phyloP scores from a whole-genome alignment of 2,888 invertebrate genomes.

The Rhaphigaster nebulosa region DNA sequence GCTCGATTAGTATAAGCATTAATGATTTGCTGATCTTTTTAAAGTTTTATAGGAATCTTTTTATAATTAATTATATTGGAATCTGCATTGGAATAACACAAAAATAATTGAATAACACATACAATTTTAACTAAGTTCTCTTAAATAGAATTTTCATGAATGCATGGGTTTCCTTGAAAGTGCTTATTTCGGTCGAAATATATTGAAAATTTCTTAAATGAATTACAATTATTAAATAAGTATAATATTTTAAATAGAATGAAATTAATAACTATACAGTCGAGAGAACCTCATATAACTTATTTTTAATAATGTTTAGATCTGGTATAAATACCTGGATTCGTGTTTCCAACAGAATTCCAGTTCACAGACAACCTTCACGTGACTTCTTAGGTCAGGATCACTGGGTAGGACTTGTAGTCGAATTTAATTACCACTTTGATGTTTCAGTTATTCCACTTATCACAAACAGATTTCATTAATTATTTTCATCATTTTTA shows the following conservation, averaged over 20 bases:
- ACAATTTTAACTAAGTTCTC: no score
- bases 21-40: not conserved
- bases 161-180: no score
- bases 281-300: not conserved
- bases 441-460: not conserved
- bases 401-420: not conserved
- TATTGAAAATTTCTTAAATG: no score
- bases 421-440: not conserved
- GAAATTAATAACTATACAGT: not conserved
- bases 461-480: not conserved
- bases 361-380: not conserved
- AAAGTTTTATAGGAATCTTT: not conserved
- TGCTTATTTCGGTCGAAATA: no score
- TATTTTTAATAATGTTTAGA: not conserved
- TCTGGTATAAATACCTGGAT: not conserved
- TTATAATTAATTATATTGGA: not conserved
- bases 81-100: no score
- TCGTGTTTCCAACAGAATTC: not conserved
- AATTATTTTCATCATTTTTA: not conserved
- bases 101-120: no score
- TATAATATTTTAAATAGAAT: not conserved
- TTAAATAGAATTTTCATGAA: no score
- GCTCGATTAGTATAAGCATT: not conserved
- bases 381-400: not conserved
- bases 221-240: no score